These are phyloP conservation scores for Nannospalax galili DNA, from an alignment of 2,113 vertebrate genomes.

Conservation along the genomic window DNA sequence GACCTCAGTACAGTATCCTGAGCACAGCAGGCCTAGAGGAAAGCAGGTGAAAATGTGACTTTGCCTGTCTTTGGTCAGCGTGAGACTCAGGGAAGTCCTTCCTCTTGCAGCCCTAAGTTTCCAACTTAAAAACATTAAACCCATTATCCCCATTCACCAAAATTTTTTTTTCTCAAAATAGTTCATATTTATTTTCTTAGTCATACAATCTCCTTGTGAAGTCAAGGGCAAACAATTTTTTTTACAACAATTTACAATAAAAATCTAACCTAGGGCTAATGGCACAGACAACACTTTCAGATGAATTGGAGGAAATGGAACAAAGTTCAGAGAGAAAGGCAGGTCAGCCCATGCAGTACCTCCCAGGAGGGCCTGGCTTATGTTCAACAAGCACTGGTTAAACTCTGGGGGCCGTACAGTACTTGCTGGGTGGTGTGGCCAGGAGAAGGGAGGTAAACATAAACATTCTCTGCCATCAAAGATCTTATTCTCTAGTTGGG, in stretches of 20 bases:
- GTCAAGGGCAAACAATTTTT: neutral
- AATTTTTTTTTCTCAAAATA: slow-evolving; percentile 70
- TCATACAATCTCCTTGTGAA: slow-evolving; percentile 42
- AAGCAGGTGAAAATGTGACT: neutral
- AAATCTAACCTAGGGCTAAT: neutral
- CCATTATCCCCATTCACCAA: slow-evolving; percentile 46
- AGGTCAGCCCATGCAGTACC: neutral
- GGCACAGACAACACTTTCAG: slow-evolving; percentile 4
- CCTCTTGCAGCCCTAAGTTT: slow-evolving; percentile 32
- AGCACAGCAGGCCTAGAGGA: slow-evolving; percentile 7
- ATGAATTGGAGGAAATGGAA: slow-evolving; percentile 76
- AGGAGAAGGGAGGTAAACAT: neutral
- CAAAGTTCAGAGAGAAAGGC: slow-evolving; percentile 65
- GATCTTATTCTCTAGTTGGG: neutral
- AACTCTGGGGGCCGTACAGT: neutral
- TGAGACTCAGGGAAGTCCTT: slow-evolving; percentile 23
- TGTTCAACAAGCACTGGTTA: neutral
- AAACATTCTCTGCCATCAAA: neutral
- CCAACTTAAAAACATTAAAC: slow-evolving; percentile 63
- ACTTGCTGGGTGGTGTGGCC: neutral
- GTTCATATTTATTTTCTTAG: slow-evolving; percentile 75
- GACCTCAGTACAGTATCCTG: neutral
- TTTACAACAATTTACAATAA: slow-evolving; percentile 66
- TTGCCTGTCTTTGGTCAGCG: slow-evolving; percentile 64
- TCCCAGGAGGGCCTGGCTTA: neutral